Evolutionary conservation across 1,140 invertebrate species (phyloP).

Genomic region (Medauroidea extradentata): DNA sequence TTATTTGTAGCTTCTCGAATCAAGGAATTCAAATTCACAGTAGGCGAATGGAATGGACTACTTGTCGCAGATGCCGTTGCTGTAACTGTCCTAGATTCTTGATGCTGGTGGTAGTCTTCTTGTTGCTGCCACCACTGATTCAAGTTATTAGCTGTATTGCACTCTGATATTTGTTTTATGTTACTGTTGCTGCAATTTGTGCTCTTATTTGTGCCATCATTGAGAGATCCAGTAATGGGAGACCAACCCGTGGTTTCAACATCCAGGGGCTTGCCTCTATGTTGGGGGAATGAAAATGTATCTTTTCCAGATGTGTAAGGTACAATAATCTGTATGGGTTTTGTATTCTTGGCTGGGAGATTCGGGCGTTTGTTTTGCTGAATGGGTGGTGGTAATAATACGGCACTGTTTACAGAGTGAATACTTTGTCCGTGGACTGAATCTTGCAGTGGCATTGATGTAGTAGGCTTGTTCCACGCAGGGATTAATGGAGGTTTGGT

Average conservation of each 20-base stretch:
- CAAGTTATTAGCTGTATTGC: too few species aligned
- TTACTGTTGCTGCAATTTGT: slow-evolving; percentile 32
- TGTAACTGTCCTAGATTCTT: slow-evolving; percentile 13
- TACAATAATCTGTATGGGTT: slow-evolving; percentile 22
- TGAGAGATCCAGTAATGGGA: background rate
- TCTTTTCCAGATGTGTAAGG: slow-evolving; percentile 19
- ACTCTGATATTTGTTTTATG: slow-evolving; percentile 9
- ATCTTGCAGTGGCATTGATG: background rate
- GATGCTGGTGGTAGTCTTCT: slow-evolving; percentile 16
- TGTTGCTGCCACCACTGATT: background rate
- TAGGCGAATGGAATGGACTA: slow-evolving; percentile 32
- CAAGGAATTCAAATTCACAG: slow-evolving; percentile 31
- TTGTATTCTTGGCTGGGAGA: slow-evolving; percentile 13
- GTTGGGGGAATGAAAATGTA: slow-evolving; percentile 1
- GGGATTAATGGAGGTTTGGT: background rate
- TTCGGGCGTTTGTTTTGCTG: background rate
- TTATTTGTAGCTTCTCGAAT: slow-evolving; percentile 39
- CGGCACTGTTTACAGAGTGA: background rate
- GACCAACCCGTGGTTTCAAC: slow-evolving; percentile 13
- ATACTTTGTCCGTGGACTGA: background rate
- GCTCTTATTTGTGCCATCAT: slow-evolving; percentile 27
- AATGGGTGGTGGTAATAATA: slow-evolving; percentile 6
- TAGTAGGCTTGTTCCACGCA: background rate
- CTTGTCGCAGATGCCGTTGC: background rate
- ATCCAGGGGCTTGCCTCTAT: slow-evolving; percentile 9